Evolutionary conservation across 2,797 vertebrate species (phyloP).

Genomic region (Sebastes variabilis): DNA sequence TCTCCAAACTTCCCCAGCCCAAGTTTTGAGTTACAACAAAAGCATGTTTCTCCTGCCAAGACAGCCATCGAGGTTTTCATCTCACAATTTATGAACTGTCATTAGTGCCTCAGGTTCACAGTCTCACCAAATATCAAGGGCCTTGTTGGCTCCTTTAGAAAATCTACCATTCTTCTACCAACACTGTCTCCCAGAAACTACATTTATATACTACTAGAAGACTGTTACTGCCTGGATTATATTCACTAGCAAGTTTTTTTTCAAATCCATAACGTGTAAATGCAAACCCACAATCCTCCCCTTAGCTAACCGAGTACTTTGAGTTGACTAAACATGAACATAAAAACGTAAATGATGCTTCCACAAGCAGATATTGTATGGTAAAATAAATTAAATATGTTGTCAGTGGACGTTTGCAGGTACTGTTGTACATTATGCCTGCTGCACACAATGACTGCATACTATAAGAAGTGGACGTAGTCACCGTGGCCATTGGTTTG

Average conservation of each 20-base stretch:
- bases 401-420: neutral
- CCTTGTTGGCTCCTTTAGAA: slow-evolving; percentile 21
- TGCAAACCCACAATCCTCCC: neutral
- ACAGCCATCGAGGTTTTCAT: slow-evolving; percentile 52
- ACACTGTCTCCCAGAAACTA: neutral
- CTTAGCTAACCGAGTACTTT: neutral
- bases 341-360: neutral
- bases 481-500: too few relatives aligned
- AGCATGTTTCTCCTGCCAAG: slow-evolving; percentile 54
- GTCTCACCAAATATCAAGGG: slow-evolving; percentile 15
- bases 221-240: neutral
- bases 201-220: neutral
- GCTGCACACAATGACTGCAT: too few relatives aligned
- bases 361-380: neutral
- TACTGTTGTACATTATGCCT: neutral
- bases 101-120: slow-evolving; percentile 29
- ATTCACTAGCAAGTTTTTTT: neutral
- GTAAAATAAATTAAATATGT: neutral
- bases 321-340: neutral
- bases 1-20: slow-evolving; percentile 62
- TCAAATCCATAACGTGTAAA: neutral
- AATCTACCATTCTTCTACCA: neutral
- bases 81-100: slow-evolving; percentile 36
- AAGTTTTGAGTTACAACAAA: slow-evolving; percentile 75
- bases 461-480: too few relatives aligned